Percentiles rank a stretch among this genome's conserved stretches.
phyloP scores from a whole-genome alignment of 2,888 invertebrate genomes.

The Sinodicranocentrus sp. region DNA sequence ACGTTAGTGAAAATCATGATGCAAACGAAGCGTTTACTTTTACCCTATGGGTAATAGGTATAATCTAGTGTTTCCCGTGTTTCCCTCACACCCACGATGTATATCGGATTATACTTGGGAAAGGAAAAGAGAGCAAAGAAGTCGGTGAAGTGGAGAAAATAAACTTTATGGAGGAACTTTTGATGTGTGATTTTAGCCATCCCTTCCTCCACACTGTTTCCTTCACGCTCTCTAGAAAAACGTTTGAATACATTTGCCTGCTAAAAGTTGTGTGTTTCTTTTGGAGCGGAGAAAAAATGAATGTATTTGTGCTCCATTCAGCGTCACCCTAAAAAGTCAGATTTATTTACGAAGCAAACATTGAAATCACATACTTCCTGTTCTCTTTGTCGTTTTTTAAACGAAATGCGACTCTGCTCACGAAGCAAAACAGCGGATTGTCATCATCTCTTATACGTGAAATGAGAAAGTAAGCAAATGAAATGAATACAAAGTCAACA shows the following conservation, averaged over 20 bases:
- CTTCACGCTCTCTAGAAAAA: not conserved
- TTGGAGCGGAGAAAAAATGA: not conserved
- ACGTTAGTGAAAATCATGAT: no score
- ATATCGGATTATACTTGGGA: no score
- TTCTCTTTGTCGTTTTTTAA: not conserved
- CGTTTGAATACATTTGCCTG: not conserved
- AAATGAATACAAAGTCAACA: constrained; percentile 17
- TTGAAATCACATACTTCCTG: not conserved
- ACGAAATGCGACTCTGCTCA: not conserved
- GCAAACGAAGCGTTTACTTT: no score
- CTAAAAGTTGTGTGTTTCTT: not conserved
- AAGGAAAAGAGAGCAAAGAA: no score
- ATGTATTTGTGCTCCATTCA: not conserved
- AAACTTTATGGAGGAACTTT: not conserved
- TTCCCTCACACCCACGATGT: no score
- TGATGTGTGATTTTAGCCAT: constrained; percentile 5
- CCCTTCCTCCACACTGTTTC: not conserved
- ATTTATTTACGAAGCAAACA: constrained; percentile 1
- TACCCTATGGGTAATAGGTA: no score
- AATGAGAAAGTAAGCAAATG: not conserved
- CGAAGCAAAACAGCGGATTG: not conserved
- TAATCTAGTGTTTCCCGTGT: no score
- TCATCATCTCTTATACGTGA: not conserved
- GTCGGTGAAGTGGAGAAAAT: not conserved
- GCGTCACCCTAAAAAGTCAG: not conserved